Percentiles rank a stretch among this genome's conserved stretches.
phyloP scores from a whole-genome alignment of 2,113 vertebrate species.

The Amphilophus citrinellus region DNA sequence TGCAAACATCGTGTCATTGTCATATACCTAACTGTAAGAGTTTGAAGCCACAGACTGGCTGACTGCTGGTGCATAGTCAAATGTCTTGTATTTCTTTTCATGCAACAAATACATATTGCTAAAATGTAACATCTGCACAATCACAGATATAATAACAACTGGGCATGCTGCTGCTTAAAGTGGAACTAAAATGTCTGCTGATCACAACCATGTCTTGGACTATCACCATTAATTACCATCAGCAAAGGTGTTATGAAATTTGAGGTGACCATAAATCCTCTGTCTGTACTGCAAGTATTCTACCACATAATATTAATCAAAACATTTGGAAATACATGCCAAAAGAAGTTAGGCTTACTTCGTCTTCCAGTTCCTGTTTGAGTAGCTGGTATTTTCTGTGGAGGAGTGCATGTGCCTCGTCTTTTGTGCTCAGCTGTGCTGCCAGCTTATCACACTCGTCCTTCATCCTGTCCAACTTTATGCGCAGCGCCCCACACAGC shows the following conservation, averaged over 20 bases:
- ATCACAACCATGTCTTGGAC: not conserved
- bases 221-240: not conserved
- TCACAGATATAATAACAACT: not conserved
- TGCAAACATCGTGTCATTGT: not conserved
- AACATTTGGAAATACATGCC: not conserved
- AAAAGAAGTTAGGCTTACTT: conserved; percentile 78
- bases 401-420: conserved; percentile 84
- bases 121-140: not conserved
- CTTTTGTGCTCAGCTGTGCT: conserved; percentile 83
- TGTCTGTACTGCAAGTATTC: not conserved
- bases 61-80: not conserved
- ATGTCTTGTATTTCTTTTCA: not conserved
- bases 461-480: conserved; percentile 92
- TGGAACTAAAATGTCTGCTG: not conserved
- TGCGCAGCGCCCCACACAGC: conserved; percentile 79
- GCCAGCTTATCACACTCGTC: conserved; percentile 88
- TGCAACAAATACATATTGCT: not conserved
- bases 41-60: not conserved
- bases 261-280: not conserved
- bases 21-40: not conserved
- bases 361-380: conserved; percentile 89
- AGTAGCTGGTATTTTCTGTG: conserved; percentile 85
- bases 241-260: too few species aligned
- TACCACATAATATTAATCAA: not conserved
- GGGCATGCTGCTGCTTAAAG: not conserved